Evolutionary conservation across 2,888 invertebrate genomes (phyloP).

Genomic region (Drosophila flavopinicola): DNA sequence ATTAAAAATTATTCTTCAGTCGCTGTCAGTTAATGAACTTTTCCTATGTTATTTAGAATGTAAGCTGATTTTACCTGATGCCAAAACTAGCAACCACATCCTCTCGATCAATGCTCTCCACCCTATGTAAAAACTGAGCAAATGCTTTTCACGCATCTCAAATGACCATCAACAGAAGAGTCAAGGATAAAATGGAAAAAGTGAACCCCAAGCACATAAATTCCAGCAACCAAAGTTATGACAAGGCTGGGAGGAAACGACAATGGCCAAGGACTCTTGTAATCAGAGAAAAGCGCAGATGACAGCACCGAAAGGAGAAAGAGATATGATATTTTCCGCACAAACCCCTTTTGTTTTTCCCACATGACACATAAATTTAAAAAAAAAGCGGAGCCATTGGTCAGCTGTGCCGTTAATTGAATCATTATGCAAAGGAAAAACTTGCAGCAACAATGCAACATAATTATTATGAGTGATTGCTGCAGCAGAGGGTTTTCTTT

Average conservation of each 20-base stretch:
- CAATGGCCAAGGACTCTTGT: conserved; percentile 30
- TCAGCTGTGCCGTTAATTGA: conserved; percentile 79
- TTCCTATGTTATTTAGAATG: background rate
- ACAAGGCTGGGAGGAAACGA: conserved; percentile 55
- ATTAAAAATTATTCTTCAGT: conserved; percentile 2
- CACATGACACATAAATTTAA: conserved; percentile 60
- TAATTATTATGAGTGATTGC: conserved; percentile 77
- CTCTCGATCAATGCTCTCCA: background rate
- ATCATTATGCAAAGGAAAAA: conserved; percentile 61
- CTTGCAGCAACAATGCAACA: conserved; percentile 68
- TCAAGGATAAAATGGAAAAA: conserved; percentile 30
- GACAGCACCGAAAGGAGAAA: conserved; percentile 2
- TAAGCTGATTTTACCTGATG: conserved; percentile 30
- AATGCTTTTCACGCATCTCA: conserved; percentile 38
- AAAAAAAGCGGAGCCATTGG: conserved; percentile 49
- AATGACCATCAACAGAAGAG: conserved; percentile 50
- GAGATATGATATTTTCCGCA: conserved; percentile 11
- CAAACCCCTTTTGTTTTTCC: conserved; percentile 68
- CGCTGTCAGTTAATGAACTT: conserved; percentile 13
- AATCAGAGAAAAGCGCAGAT: conserved; percentile 42
- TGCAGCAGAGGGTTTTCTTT: background rate
- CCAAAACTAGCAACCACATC: too few relatives aligned
- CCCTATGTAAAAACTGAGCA: conserved; percentile 14
- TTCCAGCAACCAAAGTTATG: conserved; percentile 58
- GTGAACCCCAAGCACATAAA: conserved; percentile 43